These are phyloP conservation scores for Cyanistes caeruleus DNA, from an alignment of 2,113 vertebrate species.

Conservation along the genomic window DNA sequence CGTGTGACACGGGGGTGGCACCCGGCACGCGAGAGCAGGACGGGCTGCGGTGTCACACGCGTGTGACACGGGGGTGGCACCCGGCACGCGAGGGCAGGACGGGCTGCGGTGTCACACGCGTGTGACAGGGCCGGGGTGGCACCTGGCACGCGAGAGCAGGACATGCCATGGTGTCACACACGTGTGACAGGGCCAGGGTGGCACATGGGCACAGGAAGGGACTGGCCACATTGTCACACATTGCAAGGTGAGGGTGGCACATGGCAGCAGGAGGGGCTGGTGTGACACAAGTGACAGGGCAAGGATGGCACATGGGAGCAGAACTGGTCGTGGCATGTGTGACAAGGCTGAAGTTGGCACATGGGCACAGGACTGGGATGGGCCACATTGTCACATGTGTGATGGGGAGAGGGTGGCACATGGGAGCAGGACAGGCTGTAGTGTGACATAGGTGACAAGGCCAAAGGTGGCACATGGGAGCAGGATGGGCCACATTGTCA, in stretches of 20 bases:
- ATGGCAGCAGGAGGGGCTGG: not conserved
- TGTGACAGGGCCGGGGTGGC: not conserved
- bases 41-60: no score
- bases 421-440: fast-evolving
- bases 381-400: not conserved
- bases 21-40: not conserved
- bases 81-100: fast-evolving
- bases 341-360: not conserved
- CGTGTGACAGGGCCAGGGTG: not conserved
- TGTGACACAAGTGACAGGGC: fast-evolving
- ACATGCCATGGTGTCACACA: fast-evolving
- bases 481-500: not conserved
- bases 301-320: not conserved
- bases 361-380: not conserved
- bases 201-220: not conserved
- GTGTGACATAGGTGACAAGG: not conserved
- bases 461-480: not conserved
- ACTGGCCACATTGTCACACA: no score
- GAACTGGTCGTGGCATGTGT: not conserved
- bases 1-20: no score
- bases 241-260: not conserved
- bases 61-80: not conserved
- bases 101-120: fast-evolving
- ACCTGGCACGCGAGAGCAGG: fast-evolving
- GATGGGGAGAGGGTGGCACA: not conserved